phyloP scores from a whole-genome alignment of 2,888 invertebrate genomes.

The Agonopterix subpropinquella region DNA sequence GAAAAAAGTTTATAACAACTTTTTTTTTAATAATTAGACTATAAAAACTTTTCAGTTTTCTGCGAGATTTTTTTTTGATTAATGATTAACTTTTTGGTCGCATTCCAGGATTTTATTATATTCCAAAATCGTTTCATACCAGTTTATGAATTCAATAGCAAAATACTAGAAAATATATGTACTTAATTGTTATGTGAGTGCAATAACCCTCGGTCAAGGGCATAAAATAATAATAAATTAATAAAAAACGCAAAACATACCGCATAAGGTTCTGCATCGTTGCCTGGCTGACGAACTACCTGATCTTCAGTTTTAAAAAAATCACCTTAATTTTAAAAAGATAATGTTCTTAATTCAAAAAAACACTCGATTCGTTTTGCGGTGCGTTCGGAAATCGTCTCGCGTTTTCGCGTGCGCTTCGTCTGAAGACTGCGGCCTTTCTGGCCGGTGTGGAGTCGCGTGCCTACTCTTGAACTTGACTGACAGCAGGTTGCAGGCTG shows the following conservation, averaged over 20 bases:
- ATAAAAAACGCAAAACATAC: slow-evolving; percentile 38
- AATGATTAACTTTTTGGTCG: no score
- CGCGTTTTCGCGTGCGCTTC: slow-evolving; percentile 39
- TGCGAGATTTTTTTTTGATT: no score
- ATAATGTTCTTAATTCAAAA: slow-evolving; percentile 26
- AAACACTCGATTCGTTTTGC: slow-evolving; percentile 28
- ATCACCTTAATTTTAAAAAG: slow-evolving; percentile 12
- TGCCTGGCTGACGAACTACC: slow-evolving; percentile 23
- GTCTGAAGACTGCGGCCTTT: slow-evolving; percentile 50
- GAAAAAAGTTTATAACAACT: no score
- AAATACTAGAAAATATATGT: neutral
- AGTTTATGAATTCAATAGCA: no score
- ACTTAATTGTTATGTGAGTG: slow-evolving; percentile 22
- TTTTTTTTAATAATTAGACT: no score
- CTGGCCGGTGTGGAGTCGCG: slow-evolving; percentile 36
- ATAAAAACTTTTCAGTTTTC: no score
- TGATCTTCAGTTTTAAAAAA: slow-evolving; percentile 31
- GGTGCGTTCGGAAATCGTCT: slow-evolving; percentile 14
- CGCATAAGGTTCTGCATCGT: slow-evolving; percentile 60
- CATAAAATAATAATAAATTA: slow-evolving; percentile 25
- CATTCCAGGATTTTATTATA: no score
- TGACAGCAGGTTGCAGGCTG: slow-evolving; percentile 54
- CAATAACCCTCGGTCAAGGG: slow-evolving; percentile 39
- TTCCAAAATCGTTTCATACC: no score
- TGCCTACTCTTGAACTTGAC: slow-evolving; percentile 62